Base-by-base conservation (phyloP, 1,140 invertebrate genomes). In the Helicorthomorpha holstii region DNA sequence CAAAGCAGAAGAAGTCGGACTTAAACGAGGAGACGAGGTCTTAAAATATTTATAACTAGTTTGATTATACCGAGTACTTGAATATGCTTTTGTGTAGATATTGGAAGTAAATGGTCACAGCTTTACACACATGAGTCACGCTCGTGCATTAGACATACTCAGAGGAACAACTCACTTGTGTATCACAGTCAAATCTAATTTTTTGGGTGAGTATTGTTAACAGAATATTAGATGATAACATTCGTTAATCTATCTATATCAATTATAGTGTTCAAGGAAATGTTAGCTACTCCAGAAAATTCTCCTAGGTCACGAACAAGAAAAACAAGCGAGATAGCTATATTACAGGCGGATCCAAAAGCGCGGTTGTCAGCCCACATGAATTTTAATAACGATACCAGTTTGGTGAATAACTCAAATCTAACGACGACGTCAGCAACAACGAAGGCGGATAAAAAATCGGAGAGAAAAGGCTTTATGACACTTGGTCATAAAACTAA, bases 51-150 rank as follows among this genome's bases (percentile, higher is more conserved):
- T 21, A 34, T 24, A 21, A 3, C 10, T 48, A 7, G 10, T 24
- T 14, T 24, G 10, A 26, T 48, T 48, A 25, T 7, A 26, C 19
- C 22, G 25, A 14, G 10, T 4, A 26, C 10, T 48, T 48, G 7
- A 7, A 16, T 16, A 7, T 34, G 29, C 29, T 34, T 34, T 34
- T 34, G 29, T 7, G 49, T 53, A 59, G 58, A 87, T 95, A 55
- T 73, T 98, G 50, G 90, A 97, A 72, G 92, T 98, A 0, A 98
- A 98, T 67, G 90, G 93, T 21, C 86, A 95, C 62, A 93, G 82
- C 59, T 95, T 98, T 67, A 81, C 89, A 61, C 85, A 91, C 65
- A 83, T 97, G 34, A 85, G 80, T 58, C 83, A 91, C 63, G 78
- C 82, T 21, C 79, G 82, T 63, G 93, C 94, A 2, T 73, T 96